Conservation (phyloP, 1,140 invertebrate genomes). For the Ceratosolen fusciceps region DNA sequence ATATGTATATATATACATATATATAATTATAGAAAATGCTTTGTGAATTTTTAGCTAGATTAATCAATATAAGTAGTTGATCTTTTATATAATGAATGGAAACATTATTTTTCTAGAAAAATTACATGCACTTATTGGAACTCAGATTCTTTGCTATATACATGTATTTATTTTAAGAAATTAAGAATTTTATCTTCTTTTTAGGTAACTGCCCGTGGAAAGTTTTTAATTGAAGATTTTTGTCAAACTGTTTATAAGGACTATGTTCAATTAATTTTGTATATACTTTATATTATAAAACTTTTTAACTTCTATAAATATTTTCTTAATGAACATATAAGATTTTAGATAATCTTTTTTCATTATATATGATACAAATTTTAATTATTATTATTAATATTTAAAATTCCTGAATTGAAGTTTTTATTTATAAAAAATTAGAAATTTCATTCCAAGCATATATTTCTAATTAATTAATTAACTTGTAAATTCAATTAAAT, state of each 20-base stretch:
- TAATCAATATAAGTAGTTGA: constrained; percentile 54
- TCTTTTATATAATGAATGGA: background rate
- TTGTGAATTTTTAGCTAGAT: constrained; percentile 57
- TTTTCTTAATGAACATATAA: too few species aligned
- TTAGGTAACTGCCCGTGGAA: constrained; percentile 12
- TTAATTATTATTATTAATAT: too few species aligned
- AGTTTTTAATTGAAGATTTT: constrained; percentile 44
- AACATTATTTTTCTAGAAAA: background rate
- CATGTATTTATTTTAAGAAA: background rate
- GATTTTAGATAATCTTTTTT: too few species aligned
- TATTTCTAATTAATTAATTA: too few species aligned
- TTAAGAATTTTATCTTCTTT: constrained; percentile 12
- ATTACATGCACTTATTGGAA: background rate
- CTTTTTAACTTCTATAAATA: too few species aligned
- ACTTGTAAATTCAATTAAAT: too few species aligned
- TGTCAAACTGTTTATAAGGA: constrained; percentile 33
- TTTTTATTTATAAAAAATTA: too few species aligned
- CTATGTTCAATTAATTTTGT: too few species aligned
- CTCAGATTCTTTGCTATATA: background rate
- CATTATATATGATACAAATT: too few species aligned
- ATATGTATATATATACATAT: constrained; percentile 34
- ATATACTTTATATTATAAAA: too few species aligned
- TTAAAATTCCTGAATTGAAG: too few species aligned
- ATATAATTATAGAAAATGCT: constrained; percentile 55
- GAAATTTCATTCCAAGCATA: too few species aligned